A percentile compares a stretch with the other conserved stretches of the same genome.
Conservation (phyloP, 2,888 invertebrate genomes). For the Pachycephus smyrnensis region DNA sequence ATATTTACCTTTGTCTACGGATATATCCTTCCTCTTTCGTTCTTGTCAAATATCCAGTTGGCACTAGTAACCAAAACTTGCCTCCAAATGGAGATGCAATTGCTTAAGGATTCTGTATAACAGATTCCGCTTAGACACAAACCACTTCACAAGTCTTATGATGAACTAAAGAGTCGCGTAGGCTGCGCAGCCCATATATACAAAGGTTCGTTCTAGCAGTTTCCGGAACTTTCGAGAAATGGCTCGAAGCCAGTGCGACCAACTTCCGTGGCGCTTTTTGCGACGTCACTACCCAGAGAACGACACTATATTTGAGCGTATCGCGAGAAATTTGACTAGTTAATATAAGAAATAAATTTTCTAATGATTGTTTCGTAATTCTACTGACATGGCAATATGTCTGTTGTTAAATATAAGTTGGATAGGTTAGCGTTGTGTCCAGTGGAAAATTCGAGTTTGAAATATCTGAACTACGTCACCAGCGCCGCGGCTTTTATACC, state of each 20-base stretch:
- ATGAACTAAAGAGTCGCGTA: conserved; percentile 67
- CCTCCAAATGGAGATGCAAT: neutral
- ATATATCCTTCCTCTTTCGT: conserved; percentile 5
- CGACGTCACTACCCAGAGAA: neutral
- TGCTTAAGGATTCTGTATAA: neutral
- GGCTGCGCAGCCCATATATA: conserved; percentile 73
- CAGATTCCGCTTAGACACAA: neutral
- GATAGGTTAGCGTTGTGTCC: neutral
- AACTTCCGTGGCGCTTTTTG: conserved; percentile 44
- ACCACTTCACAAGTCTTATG: conserved; percentile 42
- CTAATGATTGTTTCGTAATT: neutral
- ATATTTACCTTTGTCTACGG: conserved; percentile 1
- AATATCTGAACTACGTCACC: neutral
- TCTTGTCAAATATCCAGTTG: conserved; percentile 22
- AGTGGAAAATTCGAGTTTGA: neutral
- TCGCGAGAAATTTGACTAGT: neutral
- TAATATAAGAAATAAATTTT: neutral
- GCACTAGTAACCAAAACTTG: conserved; percentile 17
- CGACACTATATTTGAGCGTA: neutral
- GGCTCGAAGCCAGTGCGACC: conserved; percentile 46
- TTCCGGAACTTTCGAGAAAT: conserved; percentile 77
- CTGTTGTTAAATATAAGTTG: neutral
- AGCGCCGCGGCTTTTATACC: neutral
- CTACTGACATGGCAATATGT: neutral
- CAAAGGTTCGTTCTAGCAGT: conserved; percentile 72